A percentile compares a stretch with the other conserved stretches of the same genome.
These are phyloP conservation scores for Platyscelio sp. DNA, from an alignment of 2,888 invertebrate genomes.

Conservation along the genomic window DNA sequence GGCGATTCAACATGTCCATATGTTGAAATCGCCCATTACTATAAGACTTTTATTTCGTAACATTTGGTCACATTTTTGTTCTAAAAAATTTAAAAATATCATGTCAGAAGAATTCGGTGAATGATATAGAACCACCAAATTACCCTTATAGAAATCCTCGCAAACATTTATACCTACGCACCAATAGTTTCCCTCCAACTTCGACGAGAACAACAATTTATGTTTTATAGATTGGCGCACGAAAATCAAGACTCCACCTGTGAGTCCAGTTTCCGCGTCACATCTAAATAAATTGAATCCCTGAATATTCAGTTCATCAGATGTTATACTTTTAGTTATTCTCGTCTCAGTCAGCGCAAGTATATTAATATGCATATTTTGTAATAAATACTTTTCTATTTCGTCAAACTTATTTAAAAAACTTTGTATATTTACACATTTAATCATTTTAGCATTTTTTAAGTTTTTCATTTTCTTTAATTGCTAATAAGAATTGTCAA, in stretches of 20 bases:
- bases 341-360: constrained; percentile 25
- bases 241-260: constrained; percentile 20
- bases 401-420: constrained; percentile 46
- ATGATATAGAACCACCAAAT: constrained; percentile 26
- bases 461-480: constrained; percentile 14
- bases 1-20: too few relatives aligned
- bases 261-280: background rate
- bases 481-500: constrained; percentile 44
- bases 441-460: background rate
- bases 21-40: too few relatives aligned
- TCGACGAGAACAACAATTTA: constrained; percentile 15
- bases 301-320: constrained; percentile 11
- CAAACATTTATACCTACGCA: constrained; percentile 22
- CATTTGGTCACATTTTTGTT: too few relatives aligned
- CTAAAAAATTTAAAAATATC: too few relatives aligned
- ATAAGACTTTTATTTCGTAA: too few relatives aligned
- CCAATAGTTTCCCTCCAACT: constrained; percentile 41
- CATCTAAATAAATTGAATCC: constrained; percentile 25
- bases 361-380: constrained; percentile 29
- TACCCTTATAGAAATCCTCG: constrained; percentile 26
- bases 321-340: background rate
- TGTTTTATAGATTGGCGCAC: constrained; percentile 14
- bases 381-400: constrained; percentile 40
- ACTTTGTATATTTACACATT: constrained; percentile 37
- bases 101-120: too few relatives aligned